Evolutionary conservation across 2,797 vertebrate species (phyloP).

Genomic region (Ciconia nigra): DNA sequence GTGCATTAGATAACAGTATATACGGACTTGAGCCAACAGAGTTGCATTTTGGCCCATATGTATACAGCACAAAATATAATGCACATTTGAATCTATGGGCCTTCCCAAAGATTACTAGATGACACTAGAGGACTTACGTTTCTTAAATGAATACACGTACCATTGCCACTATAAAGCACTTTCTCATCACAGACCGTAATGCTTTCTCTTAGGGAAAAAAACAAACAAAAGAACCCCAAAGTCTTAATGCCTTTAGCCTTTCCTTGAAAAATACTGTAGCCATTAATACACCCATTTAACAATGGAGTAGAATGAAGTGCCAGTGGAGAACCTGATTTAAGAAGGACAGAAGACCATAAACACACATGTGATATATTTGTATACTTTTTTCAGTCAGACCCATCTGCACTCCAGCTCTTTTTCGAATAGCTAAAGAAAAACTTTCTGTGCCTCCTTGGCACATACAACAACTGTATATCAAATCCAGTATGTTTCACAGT

Average conservation of each 20-base stretch:
- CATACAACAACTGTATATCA: not conserved
- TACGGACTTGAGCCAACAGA: not conserved
- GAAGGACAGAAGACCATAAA: conserved; percentile 20
- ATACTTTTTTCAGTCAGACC: not conserved
- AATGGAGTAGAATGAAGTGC: not conserved
- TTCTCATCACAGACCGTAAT: not conserved
- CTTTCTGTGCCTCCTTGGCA: not conserved
- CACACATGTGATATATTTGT: not conserved
- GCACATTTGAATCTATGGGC: not conserved
- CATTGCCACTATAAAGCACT: not conserved
- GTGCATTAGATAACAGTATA: not conserved
- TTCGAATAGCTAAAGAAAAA: not conserved
- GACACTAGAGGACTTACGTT: not conserved
- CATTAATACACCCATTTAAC: not conserved
- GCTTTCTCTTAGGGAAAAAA: not conserved
- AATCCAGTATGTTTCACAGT: not conserved
- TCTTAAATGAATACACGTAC: not conserved
- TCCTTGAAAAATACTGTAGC: not conserved
- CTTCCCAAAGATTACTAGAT: not conserved
- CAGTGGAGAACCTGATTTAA: not conserved
- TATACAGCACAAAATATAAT: not conserved
- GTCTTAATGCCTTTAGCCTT: not conserved
- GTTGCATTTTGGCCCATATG: not conserved
- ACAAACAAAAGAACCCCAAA: not conserved
- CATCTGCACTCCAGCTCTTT: conserved; percentile 26